Base-by-base conservation (phyloP, 2,888 invertebrate species). In the Leptinotarsa tumamoca region DNA sequence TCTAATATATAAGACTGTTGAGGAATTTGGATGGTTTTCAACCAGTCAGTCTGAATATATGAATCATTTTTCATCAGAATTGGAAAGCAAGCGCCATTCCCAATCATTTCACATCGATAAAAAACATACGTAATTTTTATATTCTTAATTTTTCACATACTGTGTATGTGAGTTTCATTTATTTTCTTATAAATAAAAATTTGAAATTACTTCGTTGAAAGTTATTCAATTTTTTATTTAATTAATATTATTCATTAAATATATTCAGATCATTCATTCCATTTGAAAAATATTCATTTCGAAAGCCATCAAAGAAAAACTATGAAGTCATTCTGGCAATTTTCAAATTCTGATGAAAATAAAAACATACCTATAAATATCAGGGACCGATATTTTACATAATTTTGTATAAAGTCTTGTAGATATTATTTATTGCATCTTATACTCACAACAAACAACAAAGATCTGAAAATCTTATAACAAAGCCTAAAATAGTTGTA, bases 371-470 rank as follows among this genome's bases (percentile, higher is more conserved):
- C 83, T 81, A 82, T 80, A 81, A 83, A 86, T 83, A 86, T 87
- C 87, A 88, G 87, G 88, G 88, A 88, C 87, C 87, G 87, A 87
- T 83, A 82, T 84, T 86, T 85, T 86, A 83, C 84, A 86, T 86
- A 84, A 85, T 85, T 85, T 85, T 88, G 87, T 87, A 88, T 86
- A 88, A 88, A 88, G 86, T 86, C 87, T 87, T 88, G 88, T 88
- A 88, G 87, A 88, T 86, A 86, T 87, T 87, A 87, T 86, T 88
- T 87, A 87, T 87, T 86, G 87, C 88, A 88, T 88, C 88, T 88
- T 88, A 87, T 87, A 88, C 88, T 88, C 88, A 88, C 88, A 88
- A 88, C 88, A 88, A 88, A 77, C 70, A 73, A 77, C 73, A 72
- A 71, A 63, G 87, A 84, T 85, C 84, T 85, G 84, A 84, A 85